Evolutionary conservation across 2,797 vertebrate genomes (phyloP), one percentile per base, ranked within the genome.

Genomic region (Prunella strophiata): DNA sequence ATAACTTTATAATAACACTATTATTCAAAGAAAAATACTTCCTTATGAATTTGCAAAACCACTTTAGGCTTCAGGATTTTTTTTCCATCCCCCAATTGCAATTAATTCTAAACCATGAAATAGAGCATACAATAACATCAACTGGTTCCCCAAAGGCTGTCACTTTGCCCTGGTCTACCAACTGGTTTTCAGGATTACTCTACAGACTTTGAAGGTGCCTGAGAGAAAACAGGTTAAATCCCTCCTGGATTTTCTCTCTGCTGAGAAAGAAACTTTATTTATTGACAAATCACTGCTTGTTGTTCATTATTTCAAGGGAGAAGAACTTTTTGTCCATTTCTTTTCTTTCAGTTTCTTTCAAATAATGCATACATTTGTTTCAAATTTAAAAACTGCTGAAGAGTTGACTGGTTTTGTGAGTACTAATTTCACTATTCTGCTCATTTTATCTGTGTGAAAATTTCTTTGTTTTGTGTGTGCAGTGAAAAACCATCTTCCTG

Each of bases 1-100:
- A 52, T 94, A 94, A 80, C 91, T 95, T 96, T 94, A 89, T 89
- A 93, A 84, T 45, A 96, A 94, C 30, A 14, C 68, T 93, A 89
- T 96, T 97, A 93, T 96, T 95, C 82, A 92, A 96, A 92, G 94
- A 92, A 97, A 97, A 96, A 95, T 68, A 79, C 66, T 92, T 96
- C 88, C 96, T 96, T 92, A 96, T 93, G 94, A 82, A 88, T 80
- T 77, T 83, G 38, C 13, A 85, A 96, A 94, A 89, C 93, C 82
- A 68, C 88, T 93, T 91, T 87, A 58, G 68, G 62, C 58, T 94
- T 93, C 29, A 62, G 8, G 20, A 22, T 32, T 87, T 83, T 78
- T 94, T 93, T 93, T 85, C 95, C 72, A 71, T 89, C 67, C 70
- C 73, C 42, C 77, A 88, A 36, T 71, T 88, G 58, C 59, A 91